phyloP scores from a whole-genome alignment of 2,888 invertebrate species.

The Brassicogethes aeneus region DNA sequence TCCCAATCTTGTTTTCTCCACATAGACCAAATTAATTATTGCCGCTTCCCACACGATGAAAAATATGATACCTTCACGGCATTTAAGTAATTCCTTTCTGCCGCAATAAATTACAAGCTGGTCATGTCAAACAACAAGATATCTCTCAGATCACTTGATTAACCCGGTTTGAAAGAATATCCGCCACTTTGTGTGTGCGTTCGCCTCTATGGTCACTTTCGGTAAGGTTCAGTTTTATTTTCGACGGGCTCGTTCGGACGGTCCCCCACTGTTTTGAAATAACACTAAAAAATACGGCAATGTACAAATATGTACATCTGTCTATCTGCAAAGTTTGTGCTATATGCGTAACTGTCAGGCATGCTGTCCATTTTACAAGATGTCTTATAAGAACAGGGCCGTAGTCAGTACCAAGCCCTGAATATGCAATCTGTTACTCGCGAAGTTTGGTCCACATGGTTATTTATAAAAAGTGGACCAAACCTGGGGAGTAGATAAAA shows the following conservation, averaged over 20 bases:
- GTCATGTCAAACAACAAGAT: not conserved
- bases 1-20: not conserved
- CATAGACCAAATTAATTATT: not conserved
- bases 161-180: not conserved
- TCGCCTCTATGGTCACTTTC: not conserved
- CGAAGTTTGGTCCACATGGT: no score
- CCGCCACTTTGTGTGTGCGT: not conserved
- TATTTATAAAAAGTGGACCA: no score
- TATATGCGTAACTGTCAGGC: no score
- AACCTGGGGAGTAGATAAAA: no score
- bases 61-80: not conserved
- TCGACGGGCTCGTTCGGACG: not conserved
- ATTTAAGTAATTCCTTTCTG: not conserved
- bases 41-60: not conserved
- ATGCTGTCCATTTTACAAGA: no score
- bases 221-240: not conserved
- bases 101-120: slow-evolving; percentile 2
- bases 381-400: no score
- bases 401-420: no score
- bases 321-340: no score
- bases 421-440: no score
- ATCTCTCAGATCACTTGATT: not conserved
- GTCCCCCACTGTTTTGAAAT: not conserved
- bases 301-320: no score
- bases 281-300: not conserved